Evolutionary conservation across 1,140 invertebrate genomes (phyloP), one percentile per base, ranked within the genome.

Genomic region (Atta texana): DNA sequence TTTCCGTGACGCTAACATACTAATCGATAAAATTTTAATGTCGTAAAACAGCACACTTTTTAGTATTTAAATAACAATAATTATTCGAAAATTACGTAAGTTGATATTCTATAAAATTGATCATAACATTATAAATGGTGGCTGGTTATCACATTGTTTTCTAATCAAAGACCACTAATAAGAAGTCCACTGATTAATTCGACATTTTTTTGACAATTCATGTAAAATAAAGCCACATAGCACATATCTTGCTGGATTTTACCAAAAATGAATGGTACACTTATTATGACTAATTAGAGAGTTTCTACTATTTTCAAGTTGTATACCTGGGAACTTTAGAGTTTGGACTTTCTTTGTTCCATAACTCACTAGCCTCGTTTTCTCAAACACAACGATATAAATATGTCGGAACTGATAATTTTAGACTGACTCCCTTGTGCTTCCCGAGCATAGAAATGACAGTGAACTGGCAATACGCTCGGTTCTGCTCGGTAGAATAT

Each of bases 401-500:
- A 84, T 51, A 75, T 34, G 31, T 34, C 55, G 14, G 21, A 74
- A 68, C 49, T 39, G 24, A 61, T 49, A 74, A 84, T 84, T 74
- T 72, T 44, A 71, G 34, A 55, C 21, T 31, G 18, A 24, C 55
- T 61, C 53, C 80, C 44, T 24, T 51, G n/a, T 61, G 68, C 55
- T 61, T 44, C 18, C 57, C 34, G 80, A 24, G 53, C 5, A 16
- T 18, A 18, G 53, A 84, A 84, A 84, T 84, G 80, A 61, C 55
- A 75, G 55, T 61, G 39, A 57, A n/a, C 39, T 21, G 68, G 68
- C 49, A 71, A 61, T 82, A 31, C 53, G 24, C 55, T 84, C 44
- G 80, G 80, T 84, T 84, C 55, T 34, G 80, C 55, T 51, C 24
- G 80, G 69, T 18, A 10, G 49, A 61, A 84, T 55, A 64, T 31